phyloP scores from a whole-genome alignment of 2,888 invertebrate species.

The Melipona bicolor region DNA sequence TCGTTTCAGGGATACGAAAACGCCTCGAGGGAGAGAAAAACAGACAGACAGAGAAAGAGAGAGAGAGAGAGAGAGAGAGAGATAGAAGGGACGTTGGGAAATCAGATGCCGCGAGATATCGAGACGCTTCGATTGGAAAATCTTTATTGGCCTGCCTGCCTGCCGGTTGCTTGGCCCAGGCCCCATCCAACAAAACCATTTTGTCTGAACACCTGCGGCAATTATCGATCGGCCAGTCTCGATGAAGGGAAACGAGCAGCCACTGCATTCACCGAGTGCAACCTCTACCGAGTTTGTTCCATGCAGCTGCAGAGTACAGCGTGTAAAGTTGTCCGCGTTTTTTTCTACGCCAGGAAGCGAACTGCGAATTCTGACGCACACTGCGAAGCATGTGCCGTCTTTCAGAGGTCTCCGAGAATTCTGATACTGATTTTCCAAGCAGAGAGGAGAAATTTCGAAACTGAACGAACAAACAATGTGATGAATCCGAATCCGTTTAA shows the following conservation, averaged over 20 bases:
- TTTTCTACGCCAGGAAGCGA: background rate
- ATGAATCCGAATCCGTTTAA: background rate
- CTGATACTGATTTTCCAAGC: background rate
- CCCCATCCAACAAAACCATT: background rate
- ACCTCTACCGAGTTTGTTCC: background rate
- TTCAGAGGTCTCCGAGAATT: background rate
- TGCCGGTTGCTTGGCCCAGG: background rate
- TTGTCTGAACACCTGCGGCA: slow-evolving; percentile 14
- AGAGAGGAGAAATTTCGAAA: background rate
- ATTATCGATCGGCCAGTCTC: slow-evolving; percentile 5
- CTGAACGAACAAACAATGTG: background rate
- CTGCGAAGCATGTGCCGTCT: background rate
- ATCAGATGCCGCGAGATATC: slow-evolving; percentile 44
- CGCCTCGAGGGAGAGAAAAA: background rate
- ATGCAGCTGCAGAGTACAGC: background rate
- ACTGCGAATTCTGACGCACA: background rate
- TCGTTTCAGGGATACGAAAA: background rate
- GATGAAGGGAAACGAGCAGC: background rate
- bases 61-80: no score
- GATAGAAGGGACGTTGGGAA: background rate
- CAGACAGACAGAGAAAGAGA: no score
- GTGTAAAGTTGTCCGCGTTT: background rate
- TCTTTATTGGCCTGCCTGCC: slow-evolving; percentile 42
- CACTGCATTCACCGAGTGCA: background rate
- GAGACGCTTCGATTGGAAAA: slow-evolving; percentile 21